Base-by-base conservation (phyloP, 2,113 vertebrate genomes). In the Xiphias gladius region DNA sequence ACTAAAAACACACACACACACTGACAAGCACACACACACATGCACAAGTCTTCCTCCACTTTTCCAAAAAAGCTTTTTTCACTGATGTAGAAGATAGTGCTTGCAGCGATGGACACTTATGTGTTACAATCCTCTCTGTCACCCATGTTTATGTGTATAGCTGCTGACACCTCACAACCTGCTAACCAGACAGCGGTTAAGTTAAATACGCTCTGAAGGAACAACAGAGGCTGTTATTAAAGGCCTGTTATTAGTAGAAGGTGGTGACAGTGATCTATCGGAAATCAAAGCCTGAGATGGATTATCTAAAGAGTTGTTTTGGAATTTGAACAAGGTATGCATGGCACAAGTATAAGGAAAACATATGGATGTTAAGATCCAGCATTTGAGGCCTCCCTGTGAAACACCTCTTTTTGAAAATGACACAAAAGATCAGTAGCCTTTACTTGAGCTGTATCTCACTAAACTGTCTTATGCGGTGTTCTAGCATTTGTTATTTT, bases 41-140 rank as follows among this genome's bases (percentile, higher is more conserved):
- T 6, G 6, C 32, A 35, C 32, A 63, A 8, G 19, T 55, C 54
- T 73, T 69, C 73, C 28, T 55, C 48, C 28, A 52, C 37, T 79
- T 79, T 65, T 24, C 70, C 26, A 46, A 76, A 80, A 35, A 71
- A 73, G 32, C 39, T 50, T 54, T 64, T 30, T 66, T 48, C 62
- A 32, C 63, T 90, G 85, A 91, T 72, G 37, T 35, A 81, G 59
- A 66, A 73, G 48, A 71, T 71, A 69, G 59, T 22, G 26, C 59
- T 70, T 50, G 63, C 35, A 64, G 46, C 46, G 39, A 73, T 62
- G 71, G 50, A 68, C 66, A 67, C 70, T 57, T 39, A 67, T 80
- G 78, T 73, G 58, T 65, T 54, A 63, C 41, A n/a, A 48, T 81
- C 58, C 55, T 85, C 82, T 35, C 46, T 30, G 35, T 79, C 70